phyloP scores from a whole-genome alignment of 2,888 invertebrate genomes.

The Eupithecia vulgata region DNA sequence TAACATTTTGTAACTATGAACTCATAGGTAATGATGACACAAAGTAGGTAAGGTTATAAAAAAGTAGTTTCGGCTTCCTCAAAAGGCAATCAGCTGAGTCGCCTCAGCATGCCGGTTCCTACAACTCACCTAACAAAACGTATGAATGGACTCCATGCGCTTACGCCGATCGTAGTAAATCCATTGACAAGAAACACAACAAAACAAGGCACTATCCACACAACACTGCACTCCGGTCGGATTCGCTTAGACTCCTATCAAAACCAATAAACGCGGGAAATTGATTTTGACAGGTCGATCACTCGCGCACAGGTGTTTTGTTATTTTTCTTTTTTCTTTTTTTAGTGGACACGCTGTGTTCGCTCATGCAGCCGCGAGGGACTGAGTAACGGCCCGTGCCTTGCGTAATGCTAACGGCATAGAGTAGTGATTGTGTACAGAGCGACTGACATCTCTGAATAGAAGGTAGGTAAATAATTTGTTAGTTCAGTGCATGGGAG shows the following conservation, averaged over 20 bases:
- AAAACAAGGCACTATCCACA: conserved; percentile 25
- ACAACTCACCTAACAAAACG: conserved; percentile 68
- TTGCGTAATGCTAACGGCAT: conserved; percentile 81
- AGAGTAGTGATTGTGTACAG: conserved; percentile 74
- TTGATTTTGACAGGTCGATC: conserved; percentile 55
- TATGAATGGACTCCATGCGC: conserved; percentile 65
- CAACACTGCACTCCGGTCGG: conserved; percentile 42
- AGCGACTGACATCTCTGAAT: conserved; percentile 51
- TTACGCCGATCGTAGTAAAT: conserved; percentile 60
- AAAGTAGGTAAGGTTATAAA: conserved; percentile 18
- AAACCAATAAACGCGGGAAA: conserved; percentile 35
- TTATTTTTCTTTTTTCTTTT: conserved; percentile 52
- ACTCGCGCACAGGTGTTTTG: conserved; percentile 50
- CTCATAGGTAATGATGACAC: conserved; percentile 17
- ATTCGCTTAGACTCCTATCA: conserved; percentile 22
- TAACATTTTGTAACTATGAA: conserved; percentile 16
- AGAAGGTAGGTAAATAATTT: conserved; percentile 35
- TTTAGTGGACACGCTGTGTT: conserved; percentile 58
- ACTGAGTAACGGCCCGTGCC: conserved; percentile 70
- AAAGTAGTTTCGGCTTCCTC: conserved; percentile 25
- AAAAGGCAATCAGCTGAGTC: conserved; percentile 54
- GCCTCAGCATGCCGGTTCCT: conserved; percentile 34
- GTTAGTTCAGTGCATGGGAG: conserved; percentile 28
- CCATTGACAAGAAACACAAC: conserved; percentile 69
- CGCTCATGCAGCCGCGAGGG: conserved; percentile 67